These are phyloP conservation scores for Sminthurinus signatus DNA, from an alignment of 1,140 invertebrate species.

Conservation along the genomic window DNA sequence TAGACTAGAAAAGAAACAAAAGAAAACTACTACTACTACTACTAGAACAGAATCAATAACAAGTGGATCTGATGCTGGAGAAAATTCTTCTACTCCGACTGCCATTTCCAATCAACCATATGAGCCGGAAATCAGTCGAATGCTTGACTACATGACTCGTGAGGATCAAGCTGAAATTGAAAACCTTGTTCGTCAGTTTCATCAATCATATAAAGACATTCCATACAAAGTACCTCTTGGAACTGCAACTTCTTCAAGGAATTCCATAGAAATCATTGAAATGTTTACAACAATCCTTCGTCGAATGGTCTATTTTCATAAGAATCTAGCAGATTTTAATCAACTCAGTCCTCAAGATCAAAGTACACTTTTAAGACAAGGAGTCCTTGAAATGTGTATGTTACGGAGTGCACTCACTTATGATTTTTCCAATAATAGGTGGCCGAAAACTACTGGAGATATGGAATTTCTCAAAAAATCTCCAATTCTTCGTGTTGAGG, in stretches of 20 bases:
- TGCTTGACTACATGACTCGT: slow-evolving; percentile 38
- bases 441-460: slow-evolving; percentile 27
- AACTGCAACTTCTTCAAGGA: slow-evolving; percentile 5
- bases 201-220: slow-evolving; percentile 35
- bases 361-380: slow-evolving; percentile 49
- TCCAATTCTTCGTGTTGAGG: slow-evolving; percentile 35
- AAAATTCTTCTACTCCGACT: background rate
- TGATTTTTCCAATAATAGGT: slow-evolving; percentile 42
- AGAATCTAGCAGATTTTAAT: slow-evolving; percentile 46
- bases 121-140: slow-evolving; percentile 25
- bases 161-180: slow-evolving; percentile 35
- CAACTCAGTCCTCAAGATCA: slow-evolving; percentile 48
- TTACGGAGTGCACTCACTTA: slow-evolving; percentile 46
- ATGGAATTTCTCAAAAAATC: slow-evolving; percentile 29
- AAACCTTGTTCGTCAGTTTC: slow-evolving; percentile 33
- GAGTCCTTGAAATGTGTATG: slow-evolving; percentile 52
- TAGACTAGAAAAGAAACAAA: too few relatives aligned
- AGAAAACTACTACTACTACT: too few relatives aligned
- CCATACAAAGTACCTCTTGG: slow-evolving; percentile 27
- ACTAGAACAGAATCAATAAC: too few relatives aligned
- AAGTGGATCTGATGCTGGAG: background rate
- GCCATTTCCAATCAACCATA: background rate
- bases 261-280: slow-evolving; percentile 42
- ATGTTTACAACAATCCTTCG: slow-evolving; percentile 45
- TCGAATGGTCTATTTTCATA: slow-evolving; percentile 44